Evolutionary conservation across 2,797 vertebrate species (phyloP), one percentile per base, ranked within the genome.

Genomic region (Liasis olivaceus): DNA sequence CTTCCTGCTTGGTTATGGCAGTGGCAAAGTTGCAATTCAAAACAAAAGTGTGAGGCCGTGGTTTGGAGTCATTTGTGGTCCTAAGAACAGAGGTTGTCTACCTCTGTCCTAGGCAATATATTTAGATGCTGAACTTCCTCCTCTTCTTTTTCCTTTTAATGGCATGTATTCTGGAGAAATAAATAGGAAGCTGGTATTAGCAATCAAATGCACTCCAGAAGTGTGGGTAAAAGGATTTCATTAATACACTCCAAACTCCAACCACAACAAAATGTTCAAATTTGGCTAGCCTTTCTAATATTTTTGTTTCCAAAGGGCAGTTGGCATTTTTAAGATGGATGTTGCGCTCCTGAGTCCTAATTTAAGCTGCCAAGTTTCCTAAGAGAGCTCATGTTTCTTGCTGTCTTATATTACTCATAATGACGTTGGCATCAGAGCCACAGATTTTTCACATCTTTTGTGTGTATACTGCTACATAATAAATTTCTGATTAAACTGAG

Each of bases 271-370:
- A 90, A 86, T 81, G 63, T 69, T 89, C n/a, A 85, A 72, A 87
- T 64, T 86, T 69, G 91, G 59, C 56, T 63, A 62, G 89, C 31
- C 36, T 92, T 90, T 69, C 69, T 88, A 62, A 69, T 88, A 36
- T 56, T 90, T 85, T 89, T 81, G 6, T 88, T 93, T 84, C 85
- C 72, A 92, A 93, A 90, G 89, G 90, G 60, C 28, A 85, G 72
- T 36, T 90, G 88, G 42, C 89, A 84, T 89, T 94, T 81, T 92
- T 87, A 92, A 90, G 92, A 92, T 89, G 64, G 77, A 89, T 93
- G 66, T 72, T 93, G 47, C 28, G 54, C 89, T 89, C 72, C 60
- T 9, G 24, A 87, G 86, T 88, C 81, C 60, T 91, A 85, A 91
- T 89, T 93, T 85, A 89, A 93, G 26, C 58, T 91, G 91, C 88